Percentiles rank a stretch among this genome's conserved stretches.
phyloP scores from a whole-genome alignment of 2,113 vertebrate species.

The Agapornis roseicollis region DNA sequence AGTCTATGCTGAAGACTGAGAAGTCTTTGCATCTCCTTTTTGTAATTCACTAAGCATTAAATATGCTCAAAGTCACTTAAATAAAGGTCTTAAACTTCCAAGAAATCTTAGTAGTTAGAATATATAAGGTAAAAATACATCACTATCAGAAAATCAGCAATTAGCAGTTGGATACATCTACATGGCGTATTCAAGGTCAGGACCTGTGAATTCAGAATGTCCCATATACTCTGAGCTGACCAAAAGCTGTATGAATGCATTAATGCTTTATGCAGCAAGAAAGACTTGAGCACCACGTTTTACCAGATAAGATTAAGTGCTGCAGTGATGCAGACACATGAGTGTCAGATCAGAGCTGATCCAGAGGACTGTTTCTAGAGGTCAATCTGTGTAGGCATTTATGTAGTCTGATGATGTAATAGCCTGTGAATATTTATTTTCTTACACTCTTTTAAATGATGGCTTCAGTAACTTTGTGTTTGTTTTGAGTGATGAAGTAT shows the following conservation, averaged over 20 bases:
- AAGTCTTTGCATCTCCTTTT: neutral
- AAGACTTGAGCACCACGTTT: neutral
- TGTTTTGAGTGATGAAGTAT: neutral
- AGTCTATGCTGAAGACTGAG: neutral
- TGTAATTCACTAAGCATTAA: neutral
- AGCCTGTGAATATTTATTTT: neutral
- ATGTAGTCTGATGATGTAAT: neutral
- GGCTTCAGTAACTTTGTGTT: neutral
- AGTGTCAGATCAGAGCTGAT: neutral
- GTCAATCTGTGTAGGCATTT: neutral
- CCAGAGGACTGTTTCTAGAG: neutral
- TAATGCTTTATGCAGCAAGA: neutral
- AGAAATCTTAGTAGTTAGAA: neutral
- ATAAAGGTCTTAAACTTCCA: neutral
- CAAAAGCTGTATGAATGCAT: neutral
- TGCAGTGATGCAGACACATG: neutral
- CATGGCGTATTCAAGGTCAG: neutral
- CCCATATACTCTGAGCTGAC: neutral
- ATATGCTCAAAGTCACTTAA: neutral
- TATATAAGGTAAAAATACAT: neutral
- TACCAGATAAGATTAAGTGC: neutral
- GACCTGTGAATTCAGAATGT: neutral
- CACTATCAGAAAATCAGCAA: neutral
- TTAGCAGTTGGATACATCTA: neutral
- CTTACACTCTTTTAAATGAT: neutral